phyloP scores from a whole-genome alignment of 2,888 invertebrate genomes.

The Cordilura impudica region DNA sequence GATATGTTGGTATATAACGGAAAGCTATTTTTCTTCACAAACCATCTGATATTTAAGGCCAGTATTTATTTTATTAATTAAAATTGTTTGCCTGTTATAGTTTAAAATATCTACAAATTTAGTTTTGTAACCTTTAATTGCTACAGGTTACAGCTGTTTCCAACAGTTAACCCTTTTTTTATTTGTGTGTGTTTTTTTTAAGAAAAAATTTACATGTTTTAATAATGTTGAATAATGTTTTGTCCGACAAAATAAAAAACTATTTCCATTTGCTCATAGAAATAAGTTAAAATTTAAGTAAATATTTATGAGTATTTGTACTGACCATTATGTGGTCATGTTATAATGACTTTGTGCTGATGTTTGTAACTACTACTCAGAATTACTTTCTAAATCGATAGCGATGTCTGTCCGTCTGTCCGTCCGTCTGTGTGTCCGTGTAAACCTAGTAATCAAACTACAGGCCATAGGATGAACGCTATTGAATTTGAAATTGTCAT shows the following conservation, averaged over 20 bases:
- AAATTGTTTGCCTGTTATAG: conserved; percentile 22
- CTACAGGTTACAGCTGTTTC: conserved; percentile 56
- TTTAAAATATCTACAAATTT: conserved; percentile 34
- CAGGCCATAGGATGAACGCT: too few species aligned
- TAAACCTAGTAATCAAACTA: too few species aligned
- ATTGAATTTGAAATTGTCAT: too few species aligned
- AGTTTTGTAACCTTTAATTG: conserved; percentile 49
- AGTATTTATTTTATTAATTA: neutral
- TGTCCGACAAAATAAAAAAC: neutral
- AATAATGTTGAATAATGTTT: too few species aligned
- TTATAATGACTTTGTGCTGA: too few species aligned
- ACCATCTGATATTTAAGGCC: neutral
- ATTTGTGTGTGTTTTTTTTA: conserved; percentile 29
- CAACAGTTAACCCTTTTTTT: conserved; percentile 53
- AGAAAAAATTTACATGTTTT: conserved; percentile 38
- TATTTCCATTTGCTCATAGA: conserved; percentile 14
- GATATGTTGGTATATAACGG: neutral
- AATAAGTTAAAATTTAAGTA: too few species aligned
- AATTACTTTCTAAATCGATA: too few species aligned
- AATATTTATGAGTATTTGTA: too few species aligned
- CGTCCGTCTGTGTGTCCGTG: too few species aligned
- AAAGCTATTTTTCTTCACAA: conserved; percentile 43
- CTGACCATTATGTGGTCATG: too few species aligned
- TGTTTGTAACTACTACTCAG: too few species aligned
- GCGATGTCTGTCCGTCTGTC: too few species aligned